Base-by-base conservation (phyloP, 2,797 vertebrate genomes). In the Okamejei kenojei region DNA sequence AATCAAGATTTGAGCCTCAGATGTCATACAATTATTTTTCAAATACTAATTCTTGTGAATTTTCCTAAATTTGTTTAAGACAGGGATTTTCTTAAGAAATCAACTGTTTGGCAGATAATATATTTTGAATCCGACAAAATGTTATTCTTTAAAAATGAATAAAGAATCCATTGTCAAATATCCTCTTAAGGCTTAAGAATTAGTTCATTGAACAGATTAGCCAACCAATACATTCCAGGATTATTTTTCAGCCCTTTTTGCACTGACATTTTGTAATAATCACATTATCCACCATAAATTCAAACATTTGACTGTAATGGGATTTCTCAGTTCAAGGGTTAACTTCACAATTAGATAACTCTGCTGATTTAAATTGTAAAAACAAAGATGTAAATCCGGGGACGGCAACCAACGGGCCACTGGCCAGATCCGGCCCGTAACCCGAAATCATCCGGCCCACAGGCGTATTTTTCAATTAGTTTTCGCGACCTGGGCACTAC, bases 71-170 rank as follows among this genome's bases (percentile, higher is more conserved):
- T 3, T 80, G 32, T 78, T 32, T 73, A 29, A 92, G 26, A 21
- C 71, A 91, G 7, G 54, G 23, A 21, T 92, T 74, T 11, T n/a
- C 71, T 54, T 21, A 73, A 76, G 13, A 68, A 76, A 71, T 74
- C 71, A 29, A 91, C 90, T 13, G 45, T 54, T 92, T 92, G 45
- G 38, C 15, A 73, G 23, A 29, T 74, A 76, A 13, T 15, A 45
- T 45, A 91, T 73, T 73, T 91, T 63, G 11, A 38, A 73, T 73
- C 65, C 68, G 38, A 45, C 63, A 23, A 73, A 73, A 26, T 58
- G 15, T 92, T 73, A 29, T 6, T 92, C 54, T 92, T 92, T 35
- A 92, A 92, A 13, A 92, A 92, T 29, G 26, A 92, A 92, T 92
- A 92, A 7, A 76, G 38, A 92, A 92, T 74, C 76, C 65, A 38